These are phyloP conservation scores for Pterostichus madidus DNA, from an alignment of 2,888 invertebrate species.

Conservation along the genomic window DNA sequence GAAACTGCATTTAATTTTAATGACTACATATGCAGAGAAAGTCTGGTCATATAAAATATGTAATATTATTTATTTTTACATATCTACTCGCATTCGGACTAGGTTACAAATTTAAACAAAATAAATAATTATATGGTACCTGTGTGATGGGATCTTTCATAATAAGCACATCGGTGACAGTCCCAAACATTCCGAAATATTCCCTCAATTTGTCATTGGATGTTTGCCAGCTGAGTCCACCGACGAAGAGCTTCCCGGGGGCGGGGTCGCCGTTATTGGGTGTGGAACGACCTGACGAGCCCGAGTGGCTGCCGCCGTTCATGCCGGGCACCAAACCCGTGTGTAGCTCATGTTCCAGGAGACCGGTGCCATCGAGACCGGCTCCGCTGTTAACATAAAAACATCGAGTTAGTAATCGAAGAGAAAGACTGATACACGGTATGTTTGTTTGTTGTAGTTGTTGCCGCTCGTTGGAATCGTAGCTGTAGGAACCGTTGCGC, in stretches of 20 bases:
- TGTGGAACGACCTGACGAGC: conserved; percentile 88
- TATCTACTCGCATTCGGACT: too few relatives aligned
- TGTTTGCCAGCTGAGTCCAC: conserved; percentile 96
- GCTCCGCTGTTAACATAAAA: conserved; percentile 76
- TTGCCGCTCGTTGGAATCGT: conserved; percentile 70
- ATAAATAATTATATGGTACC: conserved; percentile 78
- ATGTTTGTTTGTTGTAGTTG: conserved; percentile 73
- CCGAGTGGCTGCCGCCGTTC: conserved; percentile 80
- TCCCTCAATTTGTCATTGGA: conserved; percentile 94
- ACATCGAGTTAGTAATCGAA: conserved; percentile 16
- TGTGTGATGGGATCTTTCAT: conserved; percentile 97
- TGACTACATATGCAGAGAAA: too few relatives aligned
- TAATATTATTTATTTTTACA: too few relatives aligned
- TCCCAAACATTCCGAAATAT: conserved; percentile 95
- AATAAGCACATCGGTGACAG: conserved; percentile 93
- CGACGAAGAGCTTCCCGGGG: conserved; percentile 93
- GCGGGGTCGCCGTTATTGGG: conserved; percentile 86
- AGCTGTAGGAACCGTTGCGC: conserved; percentile 69
- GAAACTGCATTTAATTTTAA: too few relatives aligned
- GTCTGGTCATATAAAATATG: not conserved
- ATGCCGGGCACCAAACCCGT: conserved; percentile 73
- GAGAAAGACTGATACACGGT: not conserved
- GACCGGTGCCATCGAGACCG: conserved; percentile 78
- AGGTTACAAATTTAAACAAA: not conserved
- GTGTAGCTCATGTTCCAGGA: conserved; percentile 79